Base-by-base conservation (phyloP, 2,888 invertebrate species). In the Eupithecia inturbata region DNA sequence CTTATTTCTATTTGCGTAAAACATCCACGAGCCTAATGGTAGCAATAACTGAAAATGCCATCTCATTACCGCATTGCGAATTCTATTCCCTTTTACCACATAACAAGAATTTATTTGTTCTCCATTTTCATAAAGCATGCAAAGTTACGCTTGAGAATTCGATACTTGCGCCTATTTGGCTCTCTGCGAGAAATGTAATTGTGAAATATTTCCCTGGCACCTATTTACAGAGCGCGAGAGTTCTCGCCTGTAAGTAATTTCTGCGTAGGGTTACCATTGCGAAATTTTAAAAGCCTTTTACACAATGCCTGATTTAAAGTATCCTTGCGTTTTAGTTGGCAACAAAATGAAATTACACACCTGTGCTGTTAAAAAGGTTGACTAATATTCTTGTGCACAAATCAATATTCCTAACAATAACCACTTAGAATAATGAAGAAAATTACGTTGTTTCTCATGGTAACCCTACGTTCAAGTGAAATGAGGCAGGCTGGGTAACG, bases 61-160 rank as follows among this genome's bases (percentile, higher is more conserved):
- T 88, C 86, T 89, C 88, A 91, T 90, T 91, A 91, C 87, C 84
- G 85, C 86, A 85, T 87, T 87, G 85, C 86, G 85, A 87, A 88
- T 90, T 91, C 84, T 89, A 89, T 90, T 88, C 89, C 87, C 86
- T 88, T 80, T 87, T 86, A 87, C 84, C 84, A 83, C 84, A 86
- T 90, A 92, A 91, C 90, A 89, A 91, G 88, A 91, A 92, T 91
- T 91, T 92, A 91, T 91, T 87, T 89, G 87, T 88, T 86, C 87
- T 84, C 88, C 85, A 88, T 91, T 92, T 90, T 90, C 89, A 90
- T 90, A 90, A 90, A 89, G 87, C 87, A 85, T 84, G 82, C 83
- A 80, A 85, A 82, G 82, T 82, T 85, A 82, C 84, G 84, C 83
- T 82, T 82, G 83, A 82, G 84, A 86, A 85, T 85, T 83, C 84